phyloP scores from a whole-genome alignment of 2,113 vertebrate genomes.

The Ctenodactylus gundi region DNA sequence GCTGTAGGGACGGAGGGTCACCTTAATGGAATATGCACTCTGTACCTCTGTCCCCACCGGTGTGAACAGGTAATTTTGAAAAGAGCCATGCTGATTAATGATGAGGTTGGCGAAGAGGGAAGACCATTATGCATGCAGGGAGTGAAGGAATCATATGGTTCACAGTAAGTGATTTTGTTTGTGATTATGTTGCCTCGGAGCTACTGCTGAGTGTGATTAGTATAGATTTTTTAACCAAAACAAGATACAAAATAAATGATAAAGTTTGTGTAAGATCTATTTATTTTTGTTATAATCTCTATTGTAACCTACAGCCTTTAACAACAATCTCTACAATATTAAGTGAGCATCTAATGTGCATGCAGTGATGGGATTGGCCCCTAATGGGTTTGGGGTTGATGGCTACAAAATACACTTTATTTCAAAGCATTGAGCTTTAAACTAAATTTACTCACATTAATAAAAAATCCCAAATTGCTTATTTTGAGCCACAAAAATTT shows the following conservation, averaged over 20 bases:
- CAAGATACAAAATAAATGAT: conserved; percentile 13
- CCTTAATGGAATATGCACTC: conserved; percentile 44
- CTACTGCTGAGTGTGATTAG: conserved; percentile 21
- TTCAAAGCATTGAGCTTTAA: neutral
- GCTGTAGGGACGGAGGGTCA: conserved; percentile 22
- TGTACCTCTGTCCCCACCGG: conserved; percentile 51
- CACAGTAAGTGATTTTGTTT: conserved; percentile 48
- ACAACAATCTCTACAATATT: neutral
- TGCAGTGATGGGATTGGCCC: neutral
- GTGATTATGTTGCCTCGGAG: conserved; percentile 61
- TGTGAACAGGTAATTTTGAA: conserved; percentile 67
- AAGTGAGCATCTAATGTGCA: neutral
- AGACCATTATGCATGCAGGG: conserved; percentile 46
- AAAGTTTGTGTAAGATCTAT: neutral
- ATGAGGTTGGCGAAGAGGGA: conserved; percentile 65
- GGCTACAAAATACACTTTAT: neutral
- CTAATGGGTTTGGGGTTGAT: neutral
- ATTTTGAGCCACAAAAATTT: too few species aligned
- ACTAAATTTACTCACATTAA: neutral
- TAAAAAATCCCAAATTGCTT: neutral
- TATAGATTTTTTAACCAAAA: conserved; percentile 38
- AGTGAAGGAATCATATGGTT: conserved; percentile 35
- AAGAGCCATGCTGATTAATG: conserved; percentile 67
- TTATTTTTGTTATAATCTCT: neutral
- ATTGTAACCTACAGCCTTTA: neutral